Conservation (phyloP, 1,140 invertebrate genomes). For the Harpegnathos saltator region DNA sequence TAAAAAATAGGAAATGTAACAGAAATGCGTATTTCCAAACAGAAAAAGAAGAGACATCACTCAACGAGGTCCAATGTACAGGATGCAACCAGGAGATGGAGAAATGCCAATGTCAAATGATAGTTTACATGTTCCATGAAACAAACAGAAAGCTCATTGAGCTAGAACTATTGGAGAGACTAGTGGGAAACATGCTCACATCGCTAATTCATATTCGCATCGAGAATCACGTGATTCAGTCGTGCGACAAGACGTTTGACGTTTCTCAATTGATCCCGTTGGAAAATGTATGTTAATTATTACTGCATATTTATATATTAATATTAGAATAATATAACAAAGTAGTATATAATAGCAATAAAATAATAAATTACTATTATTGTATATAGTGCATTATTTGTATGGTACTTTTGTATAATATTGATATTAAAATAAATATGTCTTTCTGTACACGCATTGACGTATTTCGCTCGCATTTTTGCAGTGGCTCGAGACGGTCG, state of each 20-base stretch:
- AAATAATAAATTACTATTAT: no score
- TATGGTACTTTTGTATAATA: background rate
- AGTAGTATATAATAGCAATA: no score
- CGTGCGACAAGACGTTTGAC: slow-evolving; percentile 94
- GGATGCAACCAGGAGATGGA: slow-evolving; percentile 91
- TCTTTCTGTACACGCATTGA: background rate
- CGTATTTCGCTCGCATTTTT: slow-evolving; percentile 60
- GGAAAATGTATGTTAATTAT: slow-evolving; percentile 88
- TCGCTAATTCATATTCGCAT: slow-evolving; percentile 93
- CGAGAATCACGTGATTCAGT: slow-evolving; percentile 91
- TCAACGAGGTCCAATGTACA: slow-evolving; percentile 88
- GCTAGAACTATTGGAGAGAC: slow-evolving; percentile 91
- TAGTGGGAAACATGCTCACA: slow-evolving; percentile 93
- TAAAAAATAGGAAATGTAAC: background rate
- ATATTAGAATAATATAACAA: no score
- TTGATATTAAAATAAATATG: slow-evolving; percentile 11
- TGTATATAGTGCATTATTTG: no score
- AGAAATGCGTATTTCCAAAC: slow-evolving; percentile 60
- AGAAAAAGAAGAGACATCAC: slow-evolving; percentile 86
- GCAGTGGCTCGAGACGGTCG: slow-evolving; percentile 92
- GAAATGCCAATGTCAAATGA: slow-evolving; percentile 91
- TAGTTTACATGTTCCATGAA: slow-evolving; percentile 92
- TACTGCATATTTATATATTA: background rate
- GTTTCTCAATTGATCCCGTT: slow-evolving; percentile 90
- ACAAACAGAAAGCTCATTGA: slow-evolving; percentile 91